These are phyloP conservation scores for Arbacia lixula DNA, from an alignment of 53 echinoderm and acorn worm species.

Conservation along the genomic window DNA sequence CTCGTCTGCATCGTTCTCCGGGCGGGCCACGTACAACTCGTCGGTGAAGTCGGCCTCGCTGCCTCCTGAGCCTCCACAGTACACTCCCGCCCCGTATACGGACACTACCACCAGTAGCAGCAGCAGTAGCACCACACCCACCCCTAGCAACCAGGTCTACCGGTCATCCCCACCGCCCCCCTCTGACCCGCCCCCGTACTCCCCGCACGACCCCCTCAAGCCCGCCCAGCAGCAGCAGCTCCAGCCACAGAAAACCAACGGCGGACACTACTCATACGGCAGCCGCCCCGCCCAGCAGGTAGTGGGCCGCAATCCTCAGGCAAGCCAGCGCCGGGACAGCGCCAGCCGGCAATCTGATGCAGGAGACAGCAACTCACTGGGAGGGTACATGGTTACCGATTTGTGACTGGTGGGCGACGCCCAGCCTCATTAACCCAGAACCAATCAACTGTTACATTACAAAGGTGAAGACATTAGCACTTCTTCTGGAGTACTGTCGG, in stretches of 20 bases:
- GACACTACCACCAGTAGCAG: neutral
- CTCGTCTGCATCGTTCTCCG: constrained; percentile 47
- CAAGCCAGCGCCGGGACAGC: constrained; percentile 17
- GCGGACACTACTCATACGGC: constrained; percentile 62
- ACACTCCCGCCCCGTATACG: constrained; percentile 32
- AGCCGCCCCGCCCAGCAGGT: constrained; percentile 60
- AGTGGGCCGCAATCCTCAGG: constrained; percentile 18
- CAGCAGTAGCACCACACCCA: neutral
- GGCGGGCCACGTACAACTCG: constrained; percentile 51
- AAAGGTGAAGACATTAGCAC: too few relatives aligned
- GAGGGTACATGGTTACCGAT: constrained; percentile 36
- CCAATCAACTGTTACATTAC: too few relatives aligned
- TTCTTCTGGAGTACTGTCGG: too few relatives aligned
- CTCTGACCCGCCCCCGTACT: constrained; percentile 90
- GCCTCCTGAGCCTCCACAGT: constrained; percentile 31
- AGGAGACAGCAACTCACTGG: constrained; percentile 6
- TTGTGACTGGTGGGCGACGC: constrained; percentile 19
- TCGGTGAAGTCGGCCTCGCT: constrained; percentile 35
- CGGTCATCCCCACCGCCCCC: constrained; percentile 57
- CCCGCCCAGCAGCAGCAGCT: constrained; percentile 36
- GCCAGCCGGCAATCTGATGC: neutral
- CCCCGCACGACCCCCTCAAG: constrained; percentile 85
- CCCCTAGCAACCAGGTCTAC: constrained; percentile 5
- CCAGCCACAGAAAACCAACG: constrained; percentile 50
- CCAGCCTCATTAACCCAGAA: too few relatives aligned